A percentile compares a stretch with the other conserved stretches of the same genome.
These are phyloP conservation scores for Drosophila kurseongensis DNA, from an alignment of 1,140 invertebrate genomes.

Conservation along the genomic window DNA sequence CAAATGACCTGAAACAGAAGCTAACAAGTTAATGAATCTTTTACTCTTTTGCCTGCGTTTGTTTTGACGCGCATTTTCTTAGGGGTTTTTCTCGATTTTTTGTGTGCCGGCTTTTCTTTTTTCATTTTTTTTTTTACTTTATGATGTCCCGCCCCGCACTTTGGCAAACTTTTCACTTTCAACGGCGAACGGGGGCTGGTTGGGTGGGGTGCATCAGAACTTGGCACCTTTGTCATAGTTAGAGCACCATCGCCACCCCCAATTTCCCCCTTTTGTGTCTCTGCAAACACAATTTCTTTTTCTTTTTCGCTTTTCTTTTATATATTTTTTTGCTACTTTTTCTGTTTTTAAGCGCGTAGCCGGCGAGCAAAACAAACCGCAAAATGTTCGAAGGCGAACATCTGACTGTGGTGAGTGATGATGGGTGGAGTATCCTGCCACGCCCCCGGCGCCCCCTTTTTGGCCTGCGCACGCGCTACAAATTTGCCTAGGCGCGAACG, in stretches of 20 bases:
- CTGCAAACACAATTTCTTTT: slow-evolving; percentile 38
- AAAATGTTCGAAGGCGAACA: slow-evolving; percentile 59
- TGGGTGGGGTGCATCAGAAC: slow-evolving; percentile 37
- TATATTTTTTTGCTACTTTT: background rate
- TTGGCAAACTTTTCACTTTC: slow-evolving; percentile 84
- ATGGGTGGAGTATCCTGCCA: slow-evolving; percentile 40
- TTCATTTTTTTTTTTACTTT: slow-evolving; percentile 22
- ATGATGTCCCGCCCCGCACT: slow-evolving; percentile 57
- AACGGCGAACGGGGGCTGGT: slow-evolving; percentile 4
- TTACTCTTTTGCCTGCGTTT: slow-evolving; percentile 32
- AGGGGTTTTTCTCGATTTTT: slow-evolving; percentile 6
- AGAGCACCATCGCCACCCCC: slow-evolving; percentile 6
- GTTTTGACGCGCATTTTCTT: slow-evolving; percentile 46
- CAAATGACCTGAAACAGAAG: slow-evolving; percentile 38
- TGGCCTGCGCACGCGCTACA: slow-evolving; percentile 47
- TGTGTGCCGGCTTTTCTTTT: slow-evolving; percentile 7
- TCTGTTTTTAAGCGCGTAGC: slow-evolving; percentile 50
- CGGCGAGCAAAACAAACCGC: slow-evolving; percentile 77
- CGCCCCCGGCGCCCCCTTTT: slow-evolving; percentile 2
- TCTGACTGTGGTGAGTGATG: slow-evolving; percentile 57
- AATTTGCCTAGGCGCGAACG: slow-evolving; percentile 49
- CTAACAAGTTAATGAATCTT: slow-evolving; percentile 77
- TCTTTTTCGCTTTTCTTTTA: slow-evolving; percentile 16
- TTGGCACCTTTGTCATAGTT: slow-evolving; percentile 72
- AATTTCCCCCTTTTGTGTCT: slow-evolving; percentile 7